Evolutionary conservation across 2,797 vertebrate species (phyloP).

Genomic region (Ctenopoma multispine): DNA sequence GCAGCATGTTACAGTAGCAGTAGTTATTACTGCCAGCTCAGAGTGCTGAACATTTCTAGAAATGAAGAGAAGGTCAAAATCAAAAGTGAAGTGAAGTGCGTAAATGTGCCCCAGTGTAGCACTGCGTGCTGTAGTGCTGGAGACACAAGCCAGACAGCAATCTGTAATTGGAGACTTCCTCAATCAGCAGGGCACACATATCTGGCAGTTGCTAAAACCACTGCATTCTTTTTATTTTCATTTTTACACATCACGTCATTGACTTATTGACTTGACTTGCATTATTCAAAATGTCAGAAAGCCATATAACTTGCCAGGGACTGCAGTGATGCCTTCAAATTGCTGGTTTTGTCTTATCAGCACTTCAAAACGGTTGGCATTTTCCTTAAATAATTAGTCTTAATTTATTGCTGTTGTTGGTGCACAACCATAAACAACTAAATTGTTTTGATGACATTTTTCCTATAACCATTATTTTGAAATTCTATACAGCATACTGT

Average conservation of each 20-base stretch:
- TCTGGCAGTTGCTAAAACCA: background rate
- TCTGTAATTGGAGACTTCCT: constrained; percentile 34
- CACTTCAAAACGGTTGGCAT: too few species aligned
- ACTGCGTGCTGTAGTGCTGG: background rate
- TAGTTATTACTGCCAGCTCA: background rate
- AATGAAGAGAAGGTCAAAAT: constrained; percentile 26
- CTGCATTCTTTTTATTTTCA: background rate
- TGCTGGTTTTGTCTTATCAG: background rate
- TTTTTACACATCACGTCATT: background rate
- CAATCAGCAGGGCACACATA: constrained; percentile 3
- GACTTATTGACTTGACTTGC: background rate
- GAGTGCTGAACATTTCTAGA: constrained; percentile 6
- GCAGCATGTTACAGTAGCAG: background rate
- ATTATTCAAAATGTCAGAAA: background rate
- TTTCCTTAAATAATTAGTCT: too few species aligned
- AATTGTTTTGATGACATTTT: too few species aligned
- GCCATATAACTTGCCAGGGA: background rate
- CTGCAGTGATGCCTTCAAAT: background rate
- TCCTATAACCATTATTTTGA: background rate
- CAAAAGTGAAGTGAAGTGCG: constrained; percentile 12
- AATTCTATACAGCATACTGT: background rate
- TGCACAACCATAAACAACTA: too few species aligned
- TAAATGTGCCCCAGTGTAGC: background rate
- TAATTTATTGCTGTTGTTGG: background rate
- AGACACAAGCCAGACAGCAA: background rate